Conservation (phyloP, 2,888 invertebrate species). For the Dynastes hyllus region DNA sequence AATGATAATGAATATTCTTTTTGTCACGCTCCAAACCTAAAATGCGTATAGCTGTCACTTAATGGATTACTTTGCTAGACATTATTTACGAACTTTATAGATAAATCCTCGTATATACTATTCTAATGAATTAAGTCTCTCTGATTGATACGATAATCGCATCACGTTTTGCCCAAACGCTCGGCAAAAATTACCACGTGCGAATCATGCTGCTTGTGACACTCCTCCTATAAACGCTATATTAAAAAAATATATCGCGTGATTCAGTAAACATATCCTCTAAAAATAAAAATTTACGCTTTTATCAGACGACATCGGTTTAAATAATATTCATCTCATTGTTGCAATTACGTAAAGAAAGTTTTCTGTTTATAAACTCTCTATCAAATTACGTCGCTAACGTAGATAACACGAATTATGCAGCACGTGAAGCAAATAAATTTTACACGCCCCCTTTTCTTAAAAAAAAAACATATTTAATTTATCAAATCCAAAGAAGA, state of each 20-base stretch:
- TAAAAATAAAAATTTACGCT: not conserved
- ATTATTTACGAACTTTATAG: not conserved
- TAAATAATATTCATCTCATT: not conserved
- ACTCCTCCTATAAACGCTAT: conserved; percentile 19
- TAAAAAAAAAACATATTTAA: too few relatives aligned
- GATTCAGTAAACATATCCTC: not conserved
- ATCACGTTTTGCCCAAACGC: conserved; percentile 21
- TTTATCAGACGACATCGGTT: not conserved
- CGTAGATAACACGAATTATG: too few relatives aligned
- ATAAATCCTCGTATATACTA: not conserved
- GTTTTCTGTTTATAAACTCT: too few relatives aligned
- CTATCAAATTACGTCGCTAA: too few relatives aligned
- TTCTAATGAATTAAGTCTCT: not conserved
- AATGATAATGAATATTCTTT: too few relatives aligned
- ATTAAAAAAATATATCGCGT: not conserved
- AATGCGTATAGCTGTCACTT: too few relatives aligned
- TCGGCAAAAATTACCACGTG: not conserved
- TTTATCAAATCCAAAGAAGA: too few relatives aligned
- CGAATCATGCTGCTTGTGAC: not conserved
- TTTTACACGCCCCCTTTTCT: too few relatives aligned
- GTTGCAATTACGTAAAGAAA: not conserved
- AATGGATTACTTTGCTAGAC: too few relatives aligned
- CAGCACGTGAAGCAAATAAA: too few relatives aligned
- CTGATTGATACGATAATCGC: conserved; percentile 3
- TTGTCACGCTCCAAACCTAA: too few relatives aligned